Evolutionary conservation across 1,140 invertebrate genomes (phyloP).

Genomic region (Homarus americanus): DNA sequence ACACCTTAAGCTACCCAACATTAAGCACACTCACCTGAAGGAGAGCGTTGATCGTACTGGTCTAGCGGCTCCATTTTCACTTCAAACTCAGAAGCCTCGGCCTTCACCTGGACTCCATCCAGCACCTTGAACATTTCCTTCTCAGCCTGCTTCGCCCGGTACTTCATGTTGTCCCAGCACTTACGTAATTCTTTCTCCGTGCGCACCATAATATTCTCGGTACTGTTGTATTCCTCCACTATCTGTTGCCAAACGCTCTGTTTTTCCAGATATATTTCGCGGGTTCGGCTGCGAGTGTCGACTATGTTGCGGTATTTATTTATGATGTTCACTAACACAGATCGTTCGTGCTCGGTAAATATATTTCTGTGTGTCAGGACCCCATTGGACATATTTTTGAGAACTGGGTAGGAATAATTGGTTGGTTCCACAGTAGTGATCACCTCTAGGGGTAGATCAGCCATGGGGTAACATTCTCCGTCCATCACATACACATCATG

Average conservation of each 20-base stretch:
- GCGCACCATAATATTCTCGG: constrained; percentile 71
- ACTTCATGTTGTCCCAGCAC: constrained; percentile 75
- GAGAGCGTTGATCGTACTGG: constrained; percentile 9
- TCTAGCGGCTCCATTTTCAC: constrained; percentile 45
- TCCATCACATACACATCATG: constrained; percentile 7
- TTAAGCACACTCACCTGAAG: no score
- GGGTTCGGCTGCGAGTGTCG: constrained; percentile 71
- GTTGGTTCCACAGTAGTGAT: constrained; percentile 72
- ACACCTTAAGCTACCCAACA: no score
- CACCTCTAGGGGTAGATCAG: constrained; percentile 71
- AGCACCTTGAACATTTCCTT: constrained; percentile 68
- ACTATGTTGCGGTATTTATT: constrained; percentile 74
- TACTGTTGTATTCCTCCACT: constrained; percentile 74
- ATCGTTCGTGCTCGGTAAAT: constrained; percentile 72
- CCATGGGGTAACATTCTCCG: constrained; percentile 49
- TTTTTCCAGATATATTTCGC: constrained; percentile 74
- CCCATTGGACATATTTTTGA: constrained; percentile 74
- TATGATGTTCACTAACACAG: constrained; percentile 69
- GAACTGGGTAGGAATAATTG: constrained; percentile 68
- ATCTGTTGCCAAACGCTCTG: constrained; percentile 75
- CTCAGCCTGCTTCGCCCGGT: constrained; percentile 74
- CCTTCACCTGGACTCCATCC: constrained; percentile 32
- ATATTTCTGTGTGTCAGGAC: constrained; percentile 75
- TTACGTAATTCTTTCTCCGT: constrained; percentile 74
- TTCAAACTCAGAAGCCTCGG: constrained; percentile 17